These are phyloP conservation scores for Zaprionus tsacasi DNA, from an alignment of 1,140 invertebrate species.

Conservation along the genomic window DNA sequence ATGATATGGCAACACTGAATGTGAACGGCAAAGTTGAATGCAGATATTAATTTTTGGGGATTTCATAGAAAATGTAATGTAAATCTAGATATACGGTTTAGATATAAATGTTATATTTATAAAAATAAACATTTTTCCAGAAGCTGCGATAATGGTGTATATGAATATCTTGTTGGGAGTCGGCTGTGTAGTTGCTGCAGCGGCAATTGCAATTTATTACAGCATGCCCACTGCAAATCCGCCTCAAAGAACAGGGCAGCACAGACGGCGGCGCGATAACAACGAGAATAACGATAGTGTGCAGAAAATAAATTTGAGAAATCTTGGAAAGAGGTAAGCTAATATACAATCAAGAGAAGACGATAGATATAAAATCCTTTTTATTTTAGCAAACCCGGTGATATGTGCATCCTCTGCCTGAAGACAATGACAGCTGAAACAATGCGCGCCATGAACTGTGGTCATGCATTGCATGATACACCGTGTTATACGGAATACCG, in stretches of 20 bases:
- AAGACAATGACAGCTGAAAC: background rate
- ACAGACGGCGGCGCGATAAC: background rate
- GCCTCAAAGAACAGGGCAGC: background rate
- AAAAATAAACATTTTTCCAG: background rate
- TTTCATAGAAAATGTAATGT: slow-evolving; percentile 15
- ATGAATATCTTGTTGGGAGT: slow-evolving; percentile 27
- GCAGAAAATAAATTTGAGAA: too few species aligned
- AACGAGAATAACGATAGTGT: background rate
- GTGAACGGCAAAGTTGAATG: slow-evolving; percentile 21
- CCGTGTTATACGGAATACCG: slow-evolving; percentile 38
- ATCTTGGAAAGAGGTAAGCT: too few species aligned
- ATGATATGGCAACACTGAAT: background rate
- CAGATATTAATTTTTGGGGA: slow-evolving; percentile 26
- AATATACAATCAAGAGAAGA: background rate
- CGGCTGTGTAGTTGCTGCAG: slow-evolving; percentile 28
- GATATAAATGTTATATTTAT: background rate
- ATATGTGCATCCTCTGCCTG: slow-evolving; percentile 47
- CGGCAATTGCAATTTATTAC: slow-evolving; percentile 35
- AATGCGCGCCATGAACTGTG: slow-evolving; percentile 46
- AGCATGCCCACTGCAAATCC: background rate
- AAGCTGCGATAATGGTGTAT: slow-evolving; percentile 48
- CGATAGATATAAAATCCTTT: background rate
- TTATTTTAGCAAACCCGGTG: slow-evolving; percentile 39
- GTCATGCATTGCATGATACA: slow-evolving; percentile 51
- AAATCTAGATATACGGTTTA: background rate